Conservation (phyloP, 1,140 invertebrate genomes). For the Drosophila arizonae region DNA sequence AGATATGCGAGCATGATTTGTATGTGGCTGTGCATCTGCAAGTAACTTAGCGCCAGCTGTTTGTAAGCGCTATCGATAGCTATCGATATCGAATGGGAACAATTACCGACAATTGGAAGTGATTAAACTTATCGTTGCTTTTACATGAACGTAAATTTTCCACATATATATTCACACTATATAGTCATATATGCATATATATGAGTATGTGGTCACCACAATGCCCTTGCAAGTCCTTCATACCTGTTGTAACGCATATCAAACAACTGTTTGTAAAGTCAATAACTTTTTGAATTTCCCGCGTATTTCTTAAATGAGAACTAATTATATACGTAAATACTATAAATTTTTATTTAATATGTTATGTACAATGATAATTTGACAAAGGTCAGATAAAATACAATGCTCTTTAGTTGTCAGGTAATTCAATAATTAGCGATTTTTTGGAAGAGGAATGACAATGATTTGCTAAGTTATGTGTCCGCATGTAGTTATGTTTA, state of each 20-base stretch:
- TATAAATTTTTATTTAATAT: constrained; percentile 57
- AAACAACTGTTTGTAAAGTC: too few relatives aligned
- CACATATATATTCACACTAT: not conserved
- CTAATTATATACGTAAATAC: not conserved
- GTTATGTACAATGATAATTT: constrained; percentile 69
- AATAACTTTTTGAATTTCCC: too few relatives aligned
- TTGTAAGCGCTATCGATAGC: constrained; percentile 2
- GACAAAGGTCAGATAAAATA: constrained; percentile 10
- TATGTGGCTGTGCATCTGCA: not conserved
- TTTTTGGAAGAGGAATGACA: constrained; percentile 28
- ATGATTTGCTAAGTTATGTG: constrained; percentile 20
- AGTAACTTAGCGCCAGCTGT: constrained; percentile 12
- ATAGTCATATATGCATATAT: not conserved
- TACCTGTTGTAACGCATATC: not conserved
- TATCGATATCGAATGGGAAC: constrained; percentile 8
- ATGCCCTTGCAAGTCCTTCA: not conserved
- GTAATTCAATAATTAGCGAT: constrained; percentile 17
- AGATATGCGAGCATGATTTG: not conserved
- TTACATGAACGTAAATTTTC: not conserved
- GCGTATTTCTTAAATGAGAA: too few relatives aligned
- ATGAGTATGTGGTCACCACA: not conserved
- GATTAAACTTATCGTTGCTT: not conserved
- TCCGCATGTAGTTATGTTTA: constrained; percentile 9
- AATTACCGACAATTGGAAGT: not conserved
- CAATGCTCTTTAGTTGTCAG: constrained; percentile 31